Evolutionary conservation across 2,888 invertebrate species (phyloP).

Genomic region (Drosophila fungiperda): DNA sequence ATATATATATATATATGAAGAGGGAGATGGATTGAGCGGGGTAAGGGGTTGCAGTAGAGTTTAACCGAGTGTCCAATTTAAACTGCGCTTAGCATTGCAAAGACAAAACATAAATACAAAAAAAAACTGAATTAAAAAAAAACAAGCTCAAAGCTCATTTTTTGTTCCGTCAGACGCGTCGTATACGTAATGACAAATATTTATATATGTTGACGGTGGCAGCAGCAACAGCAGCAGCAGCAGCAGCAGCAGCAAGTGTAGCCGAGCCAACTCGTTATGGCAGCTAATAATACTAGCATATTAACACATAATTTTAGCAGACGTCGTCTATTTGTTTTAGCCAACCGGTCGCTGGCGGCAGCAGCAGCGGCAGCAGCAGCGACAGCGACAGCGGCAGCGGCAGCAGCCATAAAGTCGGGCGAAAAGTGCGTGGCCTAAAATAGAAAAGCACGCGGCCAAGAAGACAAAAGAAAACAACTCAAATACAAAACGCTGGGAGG

Average conservation of each 20-base stretch:
- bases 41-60: no score
- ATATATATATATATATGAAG: no score
- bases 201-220: constrained; percentile 36
- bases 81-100: constrained; percentile 59
- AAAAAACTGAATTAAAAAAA: not conserved
- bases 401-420: constrained; percentile 38
- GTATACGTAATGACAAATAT: constrained; percentile 71
- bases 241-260: constrained; percentile 18
- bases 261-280: constrained; percentile 51
- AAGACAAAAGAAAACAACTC: constrained; percentile 36
- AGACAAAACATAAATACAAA: constrained; percentile 12
- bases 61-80: constrained; percentile 41
- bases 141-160: constrained; percentile 35
- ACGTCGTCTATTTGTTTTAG: constrained; percentile 67
- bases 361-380: constrained; percentile 10
- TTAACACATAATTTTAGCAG: constrained; percentile 77
- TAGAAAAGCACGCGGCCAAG: constrained; percentile 47
- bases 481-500: not conserved
- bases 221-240: constrained; percentile 1
- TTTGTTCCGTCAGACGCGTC: constrained; percentile 48
- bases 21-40: not conserved
- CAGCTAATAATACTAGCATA: constrained; percentile 78
- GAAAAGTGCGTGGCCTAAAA: constrained; percentile 67
- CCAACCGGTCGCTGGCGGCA: constrained; percentile 22
- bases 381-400: constrained; percentile 5